Percentiles rank a stretch among this genome's conserved stretches.
Evolutionary conservation across 2,888 invertebrate species (phyloP).

Genomic region (Desoria tigrina): DNA sequence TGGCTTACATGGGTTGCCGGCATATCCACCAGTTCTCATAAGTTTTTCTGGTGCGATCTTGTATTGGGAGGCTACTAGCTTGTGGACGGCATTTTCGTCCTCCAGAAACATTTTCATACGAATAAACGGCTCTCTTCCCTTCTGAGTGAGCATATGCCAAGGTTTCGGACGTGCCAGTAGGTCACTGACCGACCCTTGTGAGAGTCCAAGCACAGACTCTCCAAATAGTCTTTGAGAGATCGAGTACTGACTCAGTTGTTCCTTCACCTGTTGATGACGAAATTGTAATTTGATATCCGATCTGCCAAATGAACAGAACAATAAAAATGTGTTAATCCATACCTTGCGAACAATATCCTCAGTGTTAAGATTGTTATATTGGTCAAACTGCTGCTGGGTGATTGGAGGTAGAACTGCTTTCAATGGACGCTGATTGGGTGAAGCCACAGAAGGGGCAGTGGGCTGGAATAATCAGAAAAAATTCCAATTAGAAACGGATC

Average conservation of each 20-base stretch:
- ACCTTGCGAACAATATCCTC: constrained; percentile 94
- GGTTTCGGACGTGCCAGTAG: constrained; percentile 95
- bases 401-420: constrained; percentile 97
- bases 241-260: constrained; percentile 90
- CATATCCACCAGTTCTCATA: constrained; percentile 93
- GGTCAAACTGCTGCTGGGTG: constrained; percentile 97
- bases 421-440: constrained; percentile 81
- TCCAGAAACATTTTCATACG: constrained; percentile 97
- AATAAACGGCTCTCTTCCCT: constrained; percentile 94
- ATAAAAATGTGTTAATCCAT: constrained; percentile 25
- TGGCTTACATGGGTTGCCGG: constrained; percentile 74
- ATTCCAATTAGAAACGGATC: constrained; percentile 14
- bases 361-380: constrained; percentile 95
- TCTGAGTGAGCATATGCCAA: constrained; percentile 88
- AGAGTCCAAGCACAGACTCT: constrained; percentile 93
- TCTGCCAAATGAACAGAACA: constrained; percentile 1
- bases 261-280: constrained; percentile 69
- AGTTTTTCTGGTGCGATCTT: constrained; percentile 97
- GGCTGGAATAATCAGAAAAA: constrained; percentile 58
- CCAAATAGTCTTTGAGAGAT: constrained; percentile 98
- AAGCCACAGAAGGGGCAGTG: constrained; percentile 80
- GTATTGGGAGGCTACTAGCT: constrained; percentile 93
- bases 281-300: constrained; percentile 7
- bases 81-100: constrained; percentile 92
- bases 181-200: constrained; percentile 97